Base-by-base conservation (phyloP, 2,113 vertebrate species). In the Desmodus rotundus region DNA sequence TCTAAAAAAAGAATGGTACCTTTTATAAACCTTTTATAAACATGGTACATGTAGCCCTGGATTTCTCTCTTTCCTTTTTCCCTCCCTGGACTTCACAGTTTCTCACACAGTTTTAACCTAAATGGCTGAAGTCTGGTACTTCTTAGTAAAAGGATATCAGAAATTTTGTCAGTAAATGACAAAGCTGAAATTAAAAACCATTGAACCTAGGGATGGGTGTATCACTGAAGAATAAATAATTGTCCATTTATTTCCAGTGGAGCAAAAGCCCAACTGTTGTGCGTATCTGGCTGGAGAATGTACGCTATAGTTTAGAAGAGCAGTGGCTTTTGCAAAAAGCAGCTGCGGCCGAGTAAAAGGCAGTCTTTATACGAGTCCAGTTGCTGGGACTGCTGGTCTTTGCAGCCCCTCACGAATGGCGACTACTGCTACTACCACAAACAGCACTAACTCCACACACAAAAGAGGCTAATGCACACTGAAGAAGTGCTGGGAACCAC, bases 141-240 rank as follows among this genome's bases (percentile, higher is more conserved):
- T 87, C 45, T 89, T 92, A 89, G 72, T 95, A 82, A 97, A 94
- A 93, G 67, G 76, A 87, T 92, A 92, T 78, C 87, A 92, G 76
- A 93, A 87, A 92, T 90, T 85, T 95, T 85, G 36, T 92, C 72
- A 93, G 90, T 77, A 96, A 93, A 74, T 87, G 54, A 87, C 92
- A 97, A 88, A 95, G 81, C 15, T 91, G 87, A 96, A 96, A 96
- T 96, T 68, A 94, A 94, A 93, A 94, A 85, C 58, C 20, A 89
- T 3, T 92, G 67, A 74, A 58, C 36, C 14, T 76, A 81, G 50
- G 50, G 56, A 81, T 74, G 58, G 24, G 54, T 70, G 36, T 81
- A 28, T 82, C 84, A 93, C 36, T 86, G 38, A 74, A 95, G 77
- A 97, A 93, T 78, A 93, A 89, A 92, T 87, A 95, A 90, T 91